Evolutionary conservation across 64 coral and sea anemone species (phyloP).

Genomic region (Montipora capricornis): DNA sequence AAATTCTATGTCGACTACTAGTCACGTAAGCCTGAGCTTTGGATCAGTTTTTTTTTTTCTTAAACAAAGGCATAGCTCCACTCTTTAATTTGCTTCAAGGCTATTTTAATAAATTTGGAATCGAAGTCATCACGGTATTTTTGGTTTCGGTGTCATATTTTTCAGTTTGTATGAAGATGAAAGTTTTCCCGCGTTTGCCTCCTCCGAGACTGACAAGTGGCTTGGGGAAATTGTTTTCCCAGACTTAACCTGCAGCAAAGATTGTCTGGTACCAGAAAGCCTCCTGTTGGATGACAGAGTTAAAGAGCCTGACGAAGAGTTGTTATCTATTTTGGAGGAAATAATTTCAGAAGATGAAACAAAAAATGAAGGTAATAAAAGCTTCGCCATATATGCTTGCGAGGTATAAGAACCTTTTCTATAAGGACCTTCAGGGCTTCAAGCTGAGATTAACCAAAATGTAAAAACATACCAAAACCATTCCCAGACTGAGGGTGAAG

Average conservation of each 20-base stretch:
- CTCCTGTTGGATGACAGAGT: background rate
- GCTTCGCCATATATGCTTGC: background rate
- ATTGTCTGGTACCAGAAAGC: conserved; percentile 23
- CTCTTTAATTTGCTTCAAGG: no score
- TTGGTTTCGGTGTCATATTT: background rate
- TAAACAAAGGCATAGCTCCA: no score
- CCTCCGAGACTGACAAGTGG: conserved; percentile 32
- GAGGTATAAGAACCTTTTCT: background rate
- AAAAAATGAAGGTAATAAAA: conserved; percentile 33
- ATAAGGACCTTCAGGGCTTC: no score
- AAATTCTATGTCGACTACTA: background rate
- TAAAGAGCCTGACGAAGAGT: conserved; percentile 3
- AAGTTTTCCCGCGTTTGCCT: background rate
- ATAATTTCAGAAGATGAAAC: conserved; percentile 24
- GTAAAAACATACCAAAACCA: no score
- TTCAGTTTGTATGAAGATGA: conserved; percentile 37
- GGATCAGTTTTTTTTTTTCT: background rate
- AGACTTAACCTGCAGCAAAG: conserved; percentile 1
- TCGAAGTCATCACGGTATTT: background rate
- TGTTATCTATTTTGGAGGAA: conserved; percentile 46
- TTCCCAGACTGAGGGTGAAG: no score
- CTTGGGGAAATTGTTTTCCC: background rate
- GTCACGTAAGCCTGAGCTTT: background rate
- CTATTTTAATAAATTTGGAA: background rate
- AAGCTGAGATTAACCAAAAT: background rate